Percentiles rank a stretch among this genome's conserved stretches.
Conservation (phyloP, 2,797 vertebrate species). For the Natrix natrix region DNA sequence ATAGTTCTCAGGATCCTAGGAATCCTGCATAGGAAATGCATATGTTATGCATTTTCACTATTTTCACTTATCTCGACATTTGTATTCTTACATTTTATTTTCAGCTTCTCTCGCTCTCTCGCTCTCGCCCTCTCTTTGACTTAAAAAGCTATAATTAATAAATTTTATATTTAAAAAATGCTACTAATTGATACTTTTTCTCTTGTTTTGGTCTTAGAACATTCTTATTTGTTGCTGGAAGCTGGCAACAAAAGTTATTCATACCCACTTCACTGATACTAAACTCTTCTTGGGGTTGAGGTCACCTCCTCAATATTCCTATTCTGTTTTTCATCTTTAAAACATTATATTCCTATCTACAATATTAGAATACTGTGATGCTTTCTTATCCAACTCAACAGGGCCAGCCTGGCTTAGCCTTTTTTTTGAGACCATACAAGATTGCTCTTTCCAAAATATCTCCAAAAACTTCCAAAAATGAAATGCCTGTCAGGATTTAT, state of each 20-base stretch:
- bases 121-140: background rate
- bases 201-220: background rate
- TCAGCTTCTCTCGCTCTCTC: background rate
- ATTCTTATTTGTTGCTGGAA: background rate
- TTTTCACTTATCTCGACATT: background rate
- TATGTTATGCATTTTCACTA: background rate
- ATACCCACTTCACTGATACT: background rate
- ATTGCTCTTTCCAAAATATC: background rate
- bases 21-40: background rate
- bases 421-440: background rate
- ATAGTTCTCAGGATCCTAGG: background rate
- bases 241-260: background rate
- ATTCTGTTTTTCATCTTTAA: background rate
- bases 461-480: background rate
- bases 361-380: background rate
- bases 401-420: background rate
- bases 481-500: background rate
- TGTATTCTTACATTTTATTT: background rate
- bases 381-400: background rate
- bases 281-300: background rate
- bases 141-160: background rate
- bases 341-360: background rate
- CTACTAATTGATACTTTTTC: background rate
- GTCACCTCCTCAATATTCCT: background rate
- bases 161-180: background rate